Evolutionary conservation across 2,797 vertebrate genomes (phyloP), one percentile per base, ranked within the genome.

Genomic region (Podargus strigoides): DNA sequence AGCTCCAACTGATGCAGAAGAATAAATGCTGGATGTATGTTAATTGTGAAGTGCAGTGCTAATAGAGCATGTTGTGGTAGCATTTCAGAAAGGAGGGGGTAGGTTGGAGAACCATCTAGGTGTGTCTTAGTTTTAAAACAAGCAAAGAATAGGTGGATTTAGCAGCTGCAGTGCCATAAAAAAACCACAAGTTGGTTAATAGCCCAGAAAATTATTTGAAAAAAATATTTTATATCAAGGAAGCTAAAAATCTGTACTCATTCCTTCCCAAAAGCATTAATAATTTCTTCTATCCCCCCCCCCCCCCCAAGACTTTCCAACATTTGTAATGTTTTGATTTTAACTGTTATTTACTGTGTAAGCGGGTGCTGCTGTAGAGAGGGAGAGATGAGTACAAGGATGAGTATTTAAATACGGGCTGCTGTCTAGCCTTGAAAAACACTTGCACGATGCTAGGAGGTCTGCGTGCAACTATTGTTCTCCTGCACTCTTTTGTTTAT

Each of bases 361-460:
- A 92, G 52, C 3, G 1, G 14, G 36, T 85, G 60, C 53, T 94
- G 64, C 41, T 85, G 46, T 37, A 49, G 62, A 80, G 58, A 52
- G 28, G 67, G 24, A 84, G 53, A 20, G 64, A 42, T 3, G 4
- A 62, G 32, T 30, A 30, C 37, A 46, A 53, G 42, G 79, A 42
- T 66, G 47, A 72, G 30, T 58, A 85, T 89, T 95, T 70, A 68
- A 85, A 81, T 66, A 62, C 3, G 14, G 87, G 19, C 75, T 78
- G 56, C 78, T 91, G 58, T 58, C 58, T 83, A 44, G 58, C 66
- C 50, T 87, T 87, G 79, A 87, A 91, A 94, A 95, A 77, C 0
- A 0, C 24, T 39, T 0, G 0, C 16, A 12, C 3, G 10, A 18
- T 69, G 50, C n/a, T 69, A 47, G 53, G 18, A 19, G 27, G 39